Base-by-base conservation (phyloP, 2,797 vertebrate genomes). In the Coranthus polyacanthus region DNA sequence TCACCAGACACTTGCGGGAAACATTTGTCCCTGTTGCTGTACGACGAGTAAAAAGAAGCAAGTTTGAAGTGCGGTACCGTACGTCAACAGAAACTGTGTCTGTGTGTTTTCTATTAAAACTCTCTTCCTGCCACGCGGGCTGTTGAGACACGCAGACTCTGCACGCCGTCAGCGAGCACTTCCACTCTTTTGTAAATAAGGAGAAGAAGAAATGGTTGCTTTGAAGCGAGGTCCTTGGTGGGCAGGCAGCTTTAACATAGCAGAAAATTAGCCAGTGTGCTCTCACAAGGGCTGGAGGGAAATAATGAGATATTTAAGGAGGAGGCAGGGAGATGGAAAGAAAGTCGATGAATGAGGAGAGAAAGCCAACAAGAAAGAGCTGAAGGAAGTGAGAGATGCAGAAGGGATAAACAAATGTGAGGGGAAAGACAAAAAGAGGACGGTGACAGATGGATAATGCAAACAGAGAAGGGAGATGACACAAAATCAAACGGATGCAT, bases 191-290 rank as follows among this genome's bases (percentile, higher is more conserved):
- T 79, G 51, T 78, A 72, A 81, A 84, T 66, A 78, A 79, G 47
- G 47, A 71, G 65, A 50, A 73, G 79, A 59, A 47, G 39, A 72
- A 86, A 75, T 50, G 7, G 47, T 61, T 57, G 22, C 58, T 85
- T 69, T 79, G 46, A 82, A 73, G 54, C 70, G 44, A 57, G 43
- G 60, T 62, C 78, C 10, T 17, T 12, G 24, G 78, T 79, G 72
- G 66, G 55, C 52, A 61, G 56, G 52, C 71, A 21, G 86, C 39
- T 78, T 85, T 79, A 84, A 83, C 77, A 72, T 59, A 47, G 75
- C 81, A 78, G 75, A 79, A 84, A 77, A 86, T 86, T 67, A 79
- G 61, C 59, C 53, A 1, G 49, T 2, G 1, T 5, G 0, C 58
- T 69, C 42, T 64, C 53, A 37, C 52, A 32, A 55, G 38, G 43